Evolutionary conservation across 2,113 vertebrate species (phyloP), one percentile per base, ranked within the genome.

Genomic region (Helogale parvula): DNA sequence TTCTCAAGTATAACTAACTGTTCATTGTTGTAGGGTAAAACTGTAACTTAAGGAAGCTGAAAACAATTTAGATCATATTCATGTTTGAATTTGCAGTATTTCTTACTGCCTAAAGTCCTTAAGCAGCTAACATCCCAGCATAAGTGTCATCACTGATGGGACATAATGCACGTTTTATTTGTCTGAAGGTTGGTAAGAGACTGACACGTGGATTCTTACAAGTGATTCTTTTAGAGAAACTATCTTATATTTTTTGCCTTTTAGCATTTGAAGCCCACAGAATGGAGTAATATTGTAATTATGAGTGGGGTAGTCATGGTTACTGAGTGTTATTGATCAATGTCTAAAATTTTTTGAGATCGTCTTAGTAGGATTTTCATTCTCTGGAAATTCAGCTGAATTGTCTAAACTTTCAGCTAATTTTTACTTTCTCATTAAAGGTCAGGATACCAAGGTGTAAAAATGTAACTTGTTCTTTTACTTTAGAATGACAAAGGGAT

Each of bases 391-490:
- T 85, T 82, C 38, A 65, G 29, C 41, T 69, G 38, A 68, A 6
- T 8, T 77, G 5, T 38, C n/a, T 90, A 41, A 74, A 82, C 9
- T 74, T 68, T 15, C 2, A 65, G 76, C 15, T 90, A 41, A 41
- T 90, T 82, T 89, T 94, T 23, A 68, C 21, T 45, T 89, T 50
- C 66, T 80, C n/a, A 33, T 45, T 77, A 89, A 74, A 65, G 8
- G 68, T 72, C 7, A 84, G 29, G 21, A 41, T 35, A n/a, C 10
- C 7, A 13, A 80, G 2, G 15, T 79, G 0, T 68, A 74, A 91
- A 88, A 68, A 79, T 93, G 45, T 93, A 72, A 54, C 29, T 71
- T 97, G 12, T 31, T 50, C 50, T 50, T 72, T 86, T 74, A 93
- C 27, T 74, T 77, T 21, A 91, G 6, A 87, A 77, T 21, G 33